phyloP scores from a whole-genome alignment of 2,113 vertebrate genomes.

The Nyctereutes procyonoides region DNA sequence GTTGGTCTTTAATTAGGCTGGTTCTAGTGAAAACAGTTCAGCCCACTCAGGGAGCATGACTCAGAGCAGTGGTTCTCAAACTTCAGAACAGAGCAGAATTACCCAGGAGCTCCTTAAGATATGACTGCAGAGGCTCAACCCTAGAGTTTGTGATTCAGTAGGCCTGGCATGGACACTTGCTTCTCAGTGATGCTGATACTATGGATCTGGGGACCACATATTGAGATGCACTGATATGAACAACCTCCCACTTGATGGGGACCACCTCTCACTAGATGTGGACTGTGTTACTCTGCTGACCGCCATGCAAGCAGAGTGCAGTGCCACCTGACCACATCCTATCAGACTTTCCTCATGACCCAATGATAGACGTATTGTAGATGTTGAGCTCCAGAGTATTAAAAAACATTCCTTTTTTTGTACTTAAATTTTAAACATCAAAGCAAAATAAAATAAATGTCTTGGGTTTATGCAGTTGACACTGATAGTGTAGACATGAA shows the following conservation, averaged over 20 bases:
- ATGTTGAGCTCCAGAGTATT: background rate
- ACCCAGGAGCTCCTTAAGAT: background rate
- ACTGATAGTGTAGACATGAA: background rate
- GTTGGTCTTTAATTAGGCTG: background rate
- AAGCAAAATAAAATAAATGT: background rate
- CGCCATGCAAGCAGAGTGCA: rapidly evolving
- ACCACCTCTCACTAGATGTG: rapidly evolving
- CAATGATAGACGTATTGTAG: rapidly evolving
- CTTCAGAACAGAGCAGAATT: background rate
- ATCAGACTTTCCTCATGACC: rapidly evolving
- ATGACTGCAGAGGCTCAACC: rapidly evolving
- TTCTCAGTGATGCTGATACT: too few species aligned
- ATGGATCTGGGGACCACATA: rapidly evolving
- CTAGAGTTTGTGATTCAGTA: background rate
- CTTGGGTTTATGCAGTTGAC: background rate
- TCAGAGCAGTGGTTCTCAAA: background rate
- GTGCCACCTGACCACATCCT: rapidly evolving
- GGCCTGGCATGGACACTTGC: rapidly evolving
- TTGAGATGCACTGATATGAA: rapidly evolving
- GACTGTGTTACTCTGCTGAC: rapidly evolving
- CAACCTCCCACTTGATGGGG: background rate
- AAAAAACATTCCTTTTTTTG: background rate
- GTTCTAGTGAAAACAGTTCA: rapidly evolving
- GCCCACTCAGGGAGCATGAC: rapidly evolving
- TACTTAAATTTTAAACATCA: background rate